phyloP scores from a whole-genome alignment of 2,888 invertebrate species.

The Rotaria magnacalcarata region DNA sequence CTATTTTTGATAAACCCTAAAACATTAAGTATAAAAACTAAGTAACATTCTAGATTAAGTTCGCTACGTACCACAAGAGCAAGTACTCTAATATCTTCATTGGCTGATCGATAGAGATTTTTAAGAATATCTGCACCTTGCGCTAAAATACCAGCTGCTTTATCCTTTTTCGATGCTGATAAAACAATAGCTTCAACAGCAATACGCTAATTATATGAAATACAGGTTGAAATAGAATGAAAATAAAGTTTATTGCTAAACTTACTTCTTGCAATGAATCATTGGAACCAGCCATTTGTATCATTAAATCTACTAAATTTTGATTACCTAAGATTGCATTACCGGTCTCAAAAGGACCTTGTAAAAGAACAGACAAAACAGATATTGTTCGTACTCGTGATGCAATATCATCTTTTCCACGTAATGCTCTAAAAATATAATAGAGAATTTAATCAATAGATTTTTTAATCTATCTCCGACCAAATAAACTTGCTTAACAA shows the following conservation, averaged over 20 bases:
- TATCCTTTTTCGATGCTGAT: slow-evolving; percentile 91
- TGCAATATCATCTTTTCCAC: background rate
- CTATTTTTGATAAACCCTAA: slow-evolving; percentile 84
- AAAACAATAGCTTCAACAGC: slow-evolving; percentile 94
- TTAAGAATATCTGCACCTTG: slow-evolving; percentile 90
- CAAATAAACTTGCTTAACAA: slow-evolving; percentile 50
- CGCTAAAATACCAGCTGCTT: slow-evolving; percentile 79
- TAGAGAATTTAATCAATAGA: background rate
- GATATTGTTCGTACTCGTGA: slow-evolving; percentile 12
- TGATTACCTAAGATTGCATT: slow-evolving; percentile 64
- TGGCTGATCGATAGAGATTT: slow-evolving; percentile 78
- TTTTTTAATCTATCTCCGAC: too few species aligned
- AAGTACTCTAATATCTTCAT: slow-evolving; percentile 75
- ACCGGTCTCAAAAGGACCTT: slow-evolving; percentile 85
- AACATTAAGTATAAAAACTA: slow-evolving; percentile 38
- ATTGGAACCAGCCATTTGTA: slow-evolving; percentile 91
- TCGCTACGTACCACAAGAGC: slow-evolving; percentile 63
- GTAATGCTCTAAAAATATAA: slow-evolving; percentile 33
- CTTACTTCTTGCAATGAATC: slow-evolving; percentile 71
- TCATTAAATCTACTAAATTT: slow-evolving; percentile 88
- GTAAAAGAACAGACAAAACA: background rate
- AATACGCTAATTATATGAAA: slow-evolving; percentile 66
- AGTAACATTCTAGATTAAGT: background rate
- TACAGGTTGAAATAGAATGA: background rate
- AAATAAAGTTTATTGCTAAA: background rate